Conservation (phyloP, 2,888 invertebrate genomes). For the Vesta saturnalis region DNA sequence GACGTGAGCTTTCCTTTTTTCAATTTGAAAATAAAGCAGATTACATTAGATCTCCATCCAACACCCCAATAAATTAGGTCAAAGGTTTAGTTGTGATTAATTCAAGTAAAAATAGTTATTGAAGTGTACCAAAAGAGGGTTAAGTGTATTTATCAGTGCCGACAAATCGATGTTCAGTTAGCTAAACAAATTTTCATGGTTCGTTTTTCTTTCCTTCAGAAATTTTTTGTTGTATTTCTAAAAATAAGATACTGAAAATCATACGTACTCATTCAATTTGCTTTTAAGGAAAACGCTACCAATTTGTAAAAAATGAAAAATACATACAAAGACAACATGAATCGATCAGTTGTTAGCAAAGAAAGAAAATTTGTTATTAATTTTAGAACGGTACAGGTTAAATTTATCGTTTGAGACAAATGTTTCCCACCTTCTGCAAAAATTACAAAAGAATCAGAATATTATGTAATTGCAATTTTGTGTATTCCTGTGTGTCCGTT, state of each 20-base stretch:
- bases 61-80: neutral
- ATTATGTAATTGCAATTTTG: too few species aligned
- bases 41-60: neutral
- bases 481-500: too few species aligned
- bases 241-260: neutral
- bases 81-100: neutral
- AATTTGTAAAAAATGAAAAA: neutral
- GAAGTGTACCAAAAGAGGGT: neutral
- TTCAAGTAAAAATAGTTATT: constrained; percentile 1
- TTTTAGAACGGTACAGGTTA: too few species aligned
- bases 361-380: too few species aligned
- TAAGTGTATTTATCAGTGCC: too few species aligned
- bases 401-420: too few species aligned
- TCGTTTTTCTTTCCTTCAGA: neutral
- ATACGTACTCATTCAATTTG: too few species aligned
- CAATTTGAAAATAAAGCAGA: neutral
- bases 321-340: neutral
- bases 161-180: neutral
- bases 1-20: neutral
- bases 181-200: neutral
- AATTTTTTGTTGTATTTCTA: neutral
- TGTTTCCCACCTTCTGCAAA: too few species aligned
- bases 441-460: too few species aligned
- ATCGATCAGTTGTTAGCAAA: too few species aligned
- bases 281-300: neutral